These are phyloP conservation scores for Hyperopisus bebe DNA, from an alignment of 2,113 vertebrate species.

Conservation along the genomic window DNA sequence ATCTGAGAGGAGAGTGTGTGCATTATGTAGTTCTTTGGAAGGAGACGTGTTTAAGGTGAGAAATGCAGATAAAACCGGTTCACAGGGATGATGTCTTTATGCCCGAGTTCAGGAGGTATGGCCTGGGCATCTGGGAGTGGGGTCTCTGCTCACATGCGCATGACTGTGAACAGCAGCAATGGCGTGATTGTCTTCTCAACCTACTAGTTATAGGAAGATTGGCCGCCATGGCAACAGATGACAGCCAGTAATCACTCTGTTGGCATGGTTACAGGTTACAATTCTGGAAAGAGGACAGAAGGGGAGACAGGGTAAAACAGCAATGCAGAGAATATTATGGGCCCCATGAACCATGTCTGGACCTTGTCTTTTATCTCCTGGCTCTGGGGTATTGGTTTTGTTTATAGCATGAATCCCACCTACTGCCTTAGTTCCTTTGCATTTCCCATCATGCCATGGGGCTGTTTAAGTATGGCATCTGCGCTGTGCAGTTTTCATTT, in stretches of 20 bases:
- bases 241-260: constrained; percentile 57
- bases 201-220: constrained; percentile 42
- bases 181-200: constrained; percentile 24
- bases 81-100: neutral
- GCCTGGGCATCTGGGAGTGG: neutral
- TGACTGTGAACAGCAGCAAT: neutral
- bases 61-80: neutral
- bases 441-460: constrained; percentile 16
- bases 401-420: constrained; percentile 7
- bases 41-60: neutral
- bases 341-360: neutral
- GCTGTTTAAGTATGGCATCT: neutral
- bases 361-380: neutral
- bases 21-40: neutral
- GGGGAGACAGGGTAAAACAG: constrained; percentile 27
- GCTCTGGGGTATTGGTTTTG: neutral
- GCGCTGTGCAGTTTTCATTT: neutral
- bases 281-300: constrained; percentile 37
- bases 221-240: constrained; percentile 61
- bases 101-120: neutral
- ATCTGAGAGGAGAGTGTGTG: neutral
- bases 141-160: neutral
- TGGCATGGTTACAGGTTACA: constrained; percentile 68
- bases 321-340: neutral
- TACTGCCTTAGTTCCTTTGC: neutral